Conservation (phyloP, 1,140 invertebrate species). For the Dendroctonus valens region DNA sequence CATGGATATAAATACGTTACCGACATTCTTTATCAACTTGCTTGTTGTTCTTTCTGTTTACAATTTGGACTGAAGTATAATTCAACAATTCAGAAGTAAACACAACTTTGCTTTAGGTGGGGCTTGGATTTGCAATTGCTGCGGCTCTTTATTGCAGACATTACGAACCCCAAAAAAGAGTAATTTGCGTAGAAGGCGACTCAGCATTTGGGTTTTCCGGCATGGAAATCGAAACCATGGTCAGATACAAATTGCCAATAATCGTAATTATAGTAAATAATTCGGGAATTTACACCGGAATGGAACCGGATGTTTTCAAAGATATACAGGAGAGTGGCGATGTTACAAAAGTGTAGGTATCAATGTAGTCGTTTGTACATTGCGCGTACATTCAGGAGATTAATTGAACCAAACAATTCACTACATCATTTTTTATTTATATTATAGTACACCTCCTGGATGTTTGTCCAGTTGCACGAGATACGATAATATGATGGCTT, state of each 20-base stretch:
- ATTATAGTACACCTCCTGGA: conserved; percentile 80
- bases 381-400: too few relatives aligned
- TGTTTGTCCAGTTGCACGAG: conserved; percentile 71
- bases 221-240: conserved; percentile 97
- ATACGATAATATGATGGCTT: conserved; percentile 88
- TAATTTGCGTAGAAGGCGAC: conserved; percentile 89
- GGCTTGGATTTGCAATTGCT: conserved; percentile 89
- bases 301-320: conserved; percentile 73
- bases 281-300: conserved; percentile 87
- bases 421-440: conserved; percentile 41
- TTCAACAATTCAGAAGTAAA: too few relatives aligned
- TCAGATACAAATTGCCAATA: conserved; percentile 89
- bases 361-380: too few relatives aligned
- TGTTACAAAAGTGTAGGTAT: conserved; percentile 61
- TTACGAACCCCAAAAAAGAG: conserved; percentile 67
- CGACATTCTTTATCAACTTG: too few relatives aligned
- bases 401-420: too few relatives aligned
- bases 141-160: conserved; percentile 88
- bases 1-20: too few relatives aligned
- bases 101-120: conserved; percentile 53
- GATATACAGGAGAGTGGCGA: conserved; percentile 68
- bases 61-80: too few relatives aligned
- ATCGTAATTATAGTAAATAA: conserved; percentile 94
- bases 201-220: conserved; percentile 97
- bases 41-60: too few relatives aligned